phyloP scores from a whole-genome alignment of 2,113 vertebrate species.

The Spilogale gracilis region DNA sequence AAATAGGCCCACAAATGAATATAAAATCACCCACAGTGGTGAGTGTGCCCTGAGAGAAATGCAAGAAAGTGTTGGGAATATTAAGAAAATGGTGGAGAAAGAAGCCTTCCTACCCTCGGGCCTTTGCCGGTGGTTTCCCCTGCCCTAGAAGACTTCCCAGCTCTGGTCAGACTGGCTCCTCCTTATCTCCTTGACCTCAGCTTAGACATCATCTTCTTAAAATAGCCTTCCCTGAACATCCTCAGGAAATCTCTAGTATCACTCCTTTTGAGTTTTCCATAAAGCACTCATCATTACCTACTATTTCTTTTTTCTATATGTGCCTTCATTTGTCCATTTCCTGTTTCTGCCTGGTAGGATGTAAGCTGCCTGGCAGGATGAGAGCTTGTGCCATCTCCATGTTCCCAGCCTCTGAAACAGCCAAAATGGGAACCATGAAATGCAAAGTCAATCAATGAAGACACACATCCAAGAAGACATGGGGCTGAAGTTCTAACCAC shows the following conservation, averaged over 20 bases:
- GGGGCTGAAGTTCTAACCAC: background rate
- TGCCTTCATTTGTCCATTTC: background rate
- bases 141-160: background rate
- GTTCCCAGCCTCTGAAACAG: background rate
- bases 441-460: background rate
- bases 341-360: background rate
- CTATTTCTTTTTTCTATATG: background rate
- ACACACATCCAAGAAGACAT: background rate
- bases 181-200: background rate
- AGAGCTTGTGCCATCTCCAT: background rate
- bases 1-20: background rate
- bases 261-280: background rate
- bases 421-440: background rate
- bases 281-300: background rate
- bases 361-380: background rate
- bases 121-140: background rate
- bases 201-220: background rate
- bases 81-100: background rate
- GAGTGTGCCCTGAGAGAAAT: background rate
- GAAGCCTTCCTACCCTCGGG: background rate
- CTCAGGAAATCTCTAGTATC: background rate
- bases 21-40: background rate
- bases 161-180: background rate
- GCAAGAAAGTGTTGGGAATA: background rate
- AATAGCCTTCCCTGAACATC: background rate